Percentiles rank a stretch among this genome's conserved stretches.
Evolutionary conservation across 2,113 vertebrate species (phyloP).

Genomic region (Xiphophorus hellerii): DNA sequence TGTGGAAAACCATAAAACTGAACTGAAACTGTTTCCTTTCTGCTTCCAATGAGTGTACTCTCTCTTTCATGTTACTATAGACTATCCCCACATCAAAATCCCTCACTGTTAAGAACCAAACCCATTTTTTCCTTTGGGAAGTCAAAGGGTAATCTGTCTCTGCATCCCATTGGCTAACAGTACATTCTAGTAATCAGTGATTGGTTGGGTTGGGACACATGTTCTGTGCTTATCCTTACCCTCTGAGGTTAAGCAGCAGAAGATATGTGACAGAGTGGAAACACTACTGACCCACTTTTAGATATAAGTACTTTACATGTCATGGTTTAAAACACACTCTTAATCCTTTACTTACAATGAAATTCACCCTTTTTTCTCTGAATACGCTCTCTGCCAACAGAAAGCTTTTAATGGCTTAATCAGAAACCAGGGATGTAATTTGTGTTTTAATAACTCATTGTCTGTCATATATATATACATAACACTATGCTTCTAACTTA

Average conservation of each 20-base stretch:
- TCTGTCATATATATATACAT: background rate
- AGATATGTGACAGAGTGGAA: background rate
- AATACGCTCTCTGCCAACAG: background rate
- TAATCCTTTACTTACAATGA: background rate
- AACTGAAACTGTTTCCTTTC: background rate
- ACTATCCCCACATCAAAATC: background rate
- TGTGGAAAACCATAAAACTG: background rate
- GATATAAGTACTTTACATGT: background rate
- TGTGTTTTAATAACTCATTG: background rate
- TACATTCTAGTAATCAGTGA: background rate
- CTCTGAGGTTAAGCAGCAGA: background rate
- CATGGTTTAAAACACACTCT: background rate
- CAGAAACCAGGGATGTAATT: background rate
- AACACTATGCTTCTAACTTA: slow-evolving; percentile 2
- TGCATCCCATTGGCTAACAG: background rate
- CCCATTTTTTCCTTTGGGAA: background rate
- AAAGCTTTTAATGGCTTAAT: background rate
- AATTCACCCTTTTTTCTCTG: background rate
- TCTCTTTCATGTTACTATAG: background rate
- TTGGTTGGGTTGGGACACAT: background rate
- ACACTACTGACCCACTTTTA: background rate
- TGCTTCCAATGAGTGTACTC: background rate
- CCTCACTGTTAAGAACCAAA: background rate
- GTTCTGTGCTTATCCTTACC: background rate
- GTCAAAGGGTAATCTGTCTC: background rate